A percentile compares a stretch with the other conserved stretches of the same genome.
Evolutionary conservation across 2,113 vertebrate species (phyloP).

Genomic region (Rhadina sibilatrix): DNA sequence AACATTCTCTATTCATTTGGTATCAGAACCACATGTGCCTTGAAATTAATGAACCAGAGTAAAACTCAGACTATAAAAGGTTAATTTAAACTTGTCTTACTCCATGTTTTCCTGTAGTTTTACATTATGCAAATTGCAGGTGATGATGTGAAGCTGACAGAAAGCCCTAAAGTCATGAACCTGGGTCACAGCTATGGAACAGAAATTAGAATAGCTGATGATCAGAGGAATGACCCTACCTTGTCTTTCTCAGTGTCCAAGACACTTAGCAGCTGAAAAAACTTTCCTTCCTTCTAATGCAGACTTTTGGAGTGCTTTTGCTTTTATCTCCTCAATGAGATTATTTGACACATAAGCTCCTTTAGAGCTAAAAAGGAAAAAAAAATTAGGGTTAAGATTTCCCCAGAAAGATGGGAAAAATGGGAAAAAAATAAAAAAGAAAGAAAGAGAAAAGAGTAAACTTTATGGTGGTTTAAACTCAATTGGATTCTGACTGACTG

Average conservation of each 20-base stretch:
- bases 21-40: background rate
- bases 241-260: background rate
- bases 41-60: conserved; percentile 25
- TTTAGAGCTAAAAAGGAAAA: background rate
- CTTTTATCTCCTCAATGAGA: background rate
- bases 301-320: background rate
- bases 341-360: background rate
- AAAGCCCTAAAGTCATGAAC: conserved; percentile 8
- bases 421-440: rapidly evolving
- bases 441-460: background rate
- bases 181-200: background rate
- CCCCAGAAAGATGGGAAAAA: background rate
- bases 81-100: conserved; percentile 3
- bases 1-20: background rate
- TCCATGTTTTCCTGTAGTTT: background rate
- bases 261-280: background rate
- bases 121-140: conserved; percentile 30
- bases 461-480: background rate
- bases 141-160: conserved; percentile 1
- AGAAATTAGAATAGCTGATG: conserved; percentile 9
- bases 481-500: background rate
- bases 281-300: background rate
- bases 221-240: background rate
- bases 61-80: background rate
- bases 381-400: background rate